These are phyloP conservation scores for Drosophila tristis DNA, from an alignment of 1,140 invertebrate species.

Conservation along the genomic window DNA sequence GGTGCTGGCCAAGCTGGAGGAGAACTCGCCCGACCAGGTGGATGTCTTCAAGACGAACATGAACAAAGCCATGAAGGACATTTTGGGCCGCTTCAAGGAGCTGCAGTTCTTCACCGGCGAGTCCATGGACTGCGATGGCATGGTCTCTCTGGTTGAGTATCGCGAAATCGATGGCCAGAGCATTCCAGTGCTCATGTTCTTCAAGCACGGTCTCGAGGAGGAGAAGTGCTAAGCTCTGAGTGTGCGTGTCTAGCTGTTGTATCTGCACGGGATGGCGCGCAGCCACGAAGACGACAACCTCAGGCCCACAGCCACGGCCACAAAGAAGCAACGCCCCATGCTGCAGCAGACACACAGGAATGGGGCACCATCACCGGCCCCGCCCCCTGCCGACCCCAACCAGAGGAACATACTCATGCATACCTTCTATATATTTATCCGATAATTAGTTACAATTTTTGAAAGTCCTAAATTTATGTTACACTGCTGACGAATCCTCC, in stretches of 20 bases:
- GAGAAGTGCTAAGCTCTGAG: constrained; percentile 93
- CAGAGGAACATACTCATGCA: constrained; percentile 66
- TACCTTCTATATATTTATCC: constrained; percentile 58
- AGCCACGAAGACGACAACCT: neutral
- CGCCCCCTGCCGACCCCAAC: constrained; percentile 8
- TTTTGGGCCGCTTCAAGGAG: constrained; percentile 95
- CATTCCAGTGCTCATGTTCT: constrained; percentile 95
- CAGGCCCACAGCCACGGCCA: constrained; percentile 2
- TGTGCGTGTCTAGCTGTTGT: constrained; percentile 10
- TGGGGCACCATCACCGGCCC: constrained; percentile 9
- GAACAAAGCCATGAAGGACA: constrained; percentile 97
- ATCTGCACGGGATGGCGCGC: neutral
- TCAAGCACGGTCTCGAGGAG: constrained; percentile 97
- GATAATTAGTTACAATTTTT: constrained; percentile 60
- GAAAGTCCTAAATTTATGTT: constrained; percentile 66
- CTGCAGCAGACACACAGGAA: constrained; percentile 10
- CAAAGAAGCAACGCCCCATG: constrained; percentile 20
- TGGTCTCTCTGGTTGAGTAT: constrained; percentile 97
- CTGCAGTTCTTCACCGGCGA: constrained; percentile 97
- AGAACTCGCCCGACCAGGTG: constrained; percentile 92
- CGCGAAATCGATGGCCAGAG: constrained; percentile 93
- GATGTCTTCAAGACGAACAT: constrained; percentile 96
- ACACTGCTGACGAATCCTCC: constrained; percentile 40
- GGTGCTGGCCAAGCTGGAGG: constrained; percentile 93
- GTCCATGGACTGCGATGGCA: constrained; percentile 96